Conservation (phyloP, 2,797 vertebrate genomes). For the Trachops cirrhosus region DNA sequence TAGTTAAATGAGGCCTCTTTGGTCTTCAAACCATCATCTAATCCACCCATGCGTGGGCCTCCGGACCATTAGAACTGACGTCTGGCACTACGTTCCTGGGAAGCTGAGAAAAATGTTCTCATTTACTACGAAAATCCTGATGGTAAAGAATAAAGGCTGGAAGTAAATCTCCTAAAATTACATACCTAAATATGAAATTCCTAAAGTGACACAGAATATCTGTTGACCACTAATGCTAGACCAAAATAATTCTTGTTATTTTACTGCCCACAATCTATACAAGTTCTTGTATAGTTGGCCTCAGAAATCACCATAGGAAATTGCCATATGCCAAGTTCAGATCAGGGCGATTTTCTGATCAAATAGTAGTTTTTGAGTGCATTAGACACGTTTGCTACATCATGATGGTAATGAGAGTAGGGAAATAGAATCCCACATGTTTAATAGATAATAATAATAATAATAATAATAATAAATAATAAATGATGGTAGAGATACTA, state of each 20-base stretch:
- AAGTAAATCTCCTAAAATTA: constrained; percentile 20
- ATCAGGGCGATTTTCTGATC: neutral
- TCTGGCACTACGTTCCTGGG: neutral
- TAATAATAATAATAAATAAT: neutral
- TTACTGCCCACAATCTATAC: neutral
- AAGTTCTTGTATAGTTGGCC: neutral
- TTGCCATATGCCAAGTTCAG: neutral
- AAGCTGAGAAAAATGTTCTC: neutral
- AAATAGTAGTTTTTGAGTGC: neutral
- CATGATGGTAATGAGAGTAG: neutral
- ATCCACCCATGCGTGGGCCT: neutral
- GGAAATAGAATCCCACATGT: neutral
- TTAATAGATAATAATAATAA: neutral
- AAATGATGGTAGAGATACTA: neutral
- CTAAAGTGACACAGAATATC: neutral
- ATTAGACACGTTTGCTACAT: neutral
- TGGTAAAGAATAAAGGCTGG: neutral
- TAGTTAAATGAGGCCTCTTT: constrained; percentile 36
- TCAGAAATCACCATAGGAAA: neutral
- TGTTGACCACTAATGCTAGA: neutral
- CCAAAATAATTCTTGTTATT: neutral
- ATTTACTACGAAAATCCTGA: neutral
- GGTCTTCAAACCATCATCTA: neutral
- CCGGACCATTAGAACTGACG: constrained; percentile 13
- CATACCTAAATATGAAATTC: constrained; percentile 28